Evolutionary conservation across 2,888 invertebrate genomes (phyloP).

Genomic region (Helicoverpa assulta): DNA sequence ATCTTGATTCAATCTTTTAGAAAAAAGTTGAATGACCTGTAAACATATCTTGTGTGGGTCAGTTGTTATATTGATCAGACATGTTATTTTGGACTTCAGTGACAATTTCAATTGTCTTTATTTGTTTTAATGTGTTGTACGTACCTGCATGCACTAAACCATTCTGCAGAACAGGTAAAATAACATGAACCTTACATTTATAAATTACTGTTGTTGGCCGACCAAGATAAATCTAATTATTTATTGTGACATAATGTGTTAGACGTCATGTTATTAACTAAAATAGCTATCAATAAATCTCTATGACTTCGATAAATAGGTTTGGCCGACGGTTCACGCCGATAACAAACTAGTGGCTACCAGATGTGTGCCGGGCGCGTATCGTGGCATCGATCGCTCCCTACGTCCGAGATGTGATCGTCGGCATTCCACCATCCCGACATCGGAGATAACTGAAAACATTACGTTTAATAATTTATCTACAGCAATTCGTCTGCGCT

Average conservation of each 20-base stretch:
- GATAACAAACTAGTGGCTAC: slow-evolving; percentile 81
- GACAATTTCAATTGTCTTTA: slow-evolving; percentile 21
- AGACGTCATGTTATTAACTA: slow-evolving; percentile 78
- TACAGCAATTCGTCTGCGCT: slow-evolving; percentile 77
- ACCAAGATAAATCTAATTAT: slow-evolving; percentile 70
- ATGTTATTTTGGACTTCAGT: slow-evolving; percentile 35
- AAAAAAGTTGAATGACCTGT: slow-evolving; percentile 57
- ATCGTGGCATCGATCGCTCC: slow-evolving; percentile 78
- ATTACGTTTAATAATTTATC: slow-evolving; percentile 81
- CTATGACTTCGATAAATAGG: slow-evolving; percentile 84
- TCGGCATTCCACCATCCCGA: slow-evolving; percentile 75
- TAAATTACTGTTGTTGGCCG: slow-evolving; percentile 60
- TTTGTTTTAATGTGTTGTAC: slow-evolving; percentile 22
- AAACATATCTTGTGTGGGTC: slow-evolving; percentile 30
- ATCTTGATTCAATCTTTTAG: slow-evolving; percentile 62
- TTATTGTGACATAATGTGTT: slow-evolving; percentile 78
- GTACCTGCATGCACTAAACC: slow-evolving; percentile 39
- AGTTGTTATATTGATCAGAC: slow-evolving; percentile 6
- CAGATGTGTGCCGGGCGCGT: slow-evolving; percentile 77
- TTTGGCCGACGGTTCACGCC: slow-evolving; percentile 78
- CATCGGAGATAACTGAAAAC: slow-evolving; percentile 80
- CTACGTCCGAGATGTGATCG: slow-evolving; percentile 75
- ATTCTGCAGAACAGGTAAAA: slow-evolving; percentile 34
- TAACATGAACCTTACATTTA: slow-evolving; percentile 56
- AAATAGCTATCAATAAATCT: slow-evolving; percentile 81